A percentile compares a stretch with the other conserved stretches of the same genome.
Conservation (phyloP, 1,140 invertebrate species). For the Stenopsyche tienmushanensis region DNA sequence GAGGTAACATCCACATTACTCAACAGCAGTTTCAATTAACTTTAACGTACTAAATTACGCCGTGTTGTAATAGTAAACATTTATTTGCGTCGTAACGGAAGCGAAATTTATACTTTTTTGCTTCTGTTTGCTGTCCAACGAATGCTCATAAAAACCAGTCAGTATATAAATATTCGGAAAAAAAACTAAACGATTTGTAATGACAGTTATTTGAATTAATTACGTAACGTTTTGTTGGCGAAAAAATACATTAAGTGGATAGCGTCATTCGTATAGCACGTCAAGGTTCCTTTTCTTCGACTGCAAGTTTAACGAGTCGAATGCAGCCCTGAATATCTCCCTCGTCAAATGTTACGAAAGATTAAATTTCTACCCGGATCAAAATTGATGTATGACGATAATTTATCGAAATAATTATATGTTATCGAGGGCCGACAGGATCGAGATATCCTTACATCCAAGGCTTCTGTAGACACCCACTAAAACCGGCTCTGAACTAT, state of each 20-base stretch:
- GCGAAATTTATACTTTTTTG: conserved; percentile 6
- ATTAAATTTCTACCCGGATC: too few relatives aligned
- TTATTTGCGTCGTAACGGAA: conserved; percentile 3
- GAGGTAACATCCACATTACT: conserved; percentile 46
- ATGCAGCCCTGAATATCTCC: too few relatives aligned
- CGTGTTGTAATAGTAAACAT: not conserved
- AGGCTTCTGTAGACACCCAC: too few relatives aligned
- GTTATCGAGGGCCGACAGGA: too few relatives aligned
- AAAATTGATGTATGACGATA: too few relatives aligned
- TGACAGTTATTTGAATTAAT: conserved; percentile 9
- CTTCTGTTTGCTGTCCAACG: not conserved
- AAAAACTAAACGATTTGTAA: conserved; percentile 14
- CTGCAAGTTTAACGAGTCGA: too few relatives aligned
- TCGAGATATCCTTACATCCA: too few relatives aligned
- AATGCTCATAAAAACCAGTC: not conserved
- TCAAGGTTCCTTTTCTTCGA: too few relatives aligned
- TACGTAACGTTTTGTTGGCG: not conserved
- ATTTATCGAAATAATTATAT: too few relatives aligned
- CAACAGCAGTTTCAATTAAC: not conserved
- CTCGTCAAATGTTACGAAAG: too few relatives aligned
- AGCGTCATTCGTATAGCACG: conserved; percentile 1
- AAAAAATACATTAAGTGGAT: conserved; percentile 6
- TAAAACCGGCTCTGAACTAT: too few relatives aligned
- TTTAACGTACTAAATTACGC: not conserved
- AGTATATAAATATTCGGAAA: not conserved